phyloP scores from a whole-genome alignment of 30 jellyfish, hydroid and myxozoan species.

The Nemopilema nomurai region DNA sequence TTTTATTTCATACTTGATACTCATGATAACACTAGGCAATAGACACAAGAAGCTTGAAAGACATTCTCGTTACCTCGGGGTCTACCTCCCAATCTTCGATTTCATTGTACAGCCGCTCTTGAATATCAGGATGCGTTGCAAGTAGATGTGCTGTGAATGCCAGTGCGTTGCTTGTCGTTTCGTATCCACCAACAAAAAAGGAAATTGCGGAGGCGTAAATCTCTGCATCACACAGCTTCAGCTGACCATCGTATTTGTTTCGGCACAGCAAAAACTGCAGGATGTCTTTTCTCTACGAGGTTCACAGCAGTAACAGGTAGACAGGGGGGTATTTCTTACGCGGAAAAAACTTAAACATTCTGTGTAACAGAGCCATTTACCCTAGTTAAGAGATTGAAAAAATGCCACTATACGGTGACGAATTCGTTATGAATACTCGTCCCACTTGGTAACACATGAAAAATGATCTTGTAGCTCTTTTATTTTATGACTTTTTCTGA shows the following conservation, averaged over 20 bases:
- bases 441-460: too few relatives aligned
- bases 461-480: too few relatives aligned
- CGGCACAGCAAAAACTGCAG: conserved; percentile 41
- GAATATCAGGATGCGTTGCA: conserved; percentile 60
- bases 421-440: too few relatives aligned
- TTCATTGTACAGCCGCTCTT: conserved; percentile 53
- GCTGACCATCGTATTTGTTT: conserved; percentile 48
- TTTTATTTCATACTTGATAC: too few relatives aligned
- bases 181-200: conserved; percentile 59
- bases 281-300: conserved; percentile 39
- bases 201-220: conserved; percentile 49
- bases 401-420: too few relatives aligned
- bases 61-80: conserved; percentile 6
- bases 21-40: too few relatives aligned
- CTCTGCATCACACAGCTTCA: conserved; percentile 45
- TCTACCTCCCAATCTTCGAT: conserved; percentile 8
- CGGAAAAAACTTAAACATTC: too few relatives aligned
- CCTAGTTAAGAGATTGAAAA: too few relatives aligned
- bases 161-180: conserved; percentile 53
- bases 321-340: too few relatives aligned
- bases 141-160: conserved; percentile 48
- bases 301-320: conserved; percentile 15
- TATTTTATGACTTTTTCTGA: too few relatives aligned
- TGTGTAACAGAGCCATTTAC: too few relatives aligned
- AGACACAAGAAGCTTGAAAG: neutral